Conservation (phyloP, 2,797 vertebrate genomes). For the Eupleurogrammus muticus region DNA sequence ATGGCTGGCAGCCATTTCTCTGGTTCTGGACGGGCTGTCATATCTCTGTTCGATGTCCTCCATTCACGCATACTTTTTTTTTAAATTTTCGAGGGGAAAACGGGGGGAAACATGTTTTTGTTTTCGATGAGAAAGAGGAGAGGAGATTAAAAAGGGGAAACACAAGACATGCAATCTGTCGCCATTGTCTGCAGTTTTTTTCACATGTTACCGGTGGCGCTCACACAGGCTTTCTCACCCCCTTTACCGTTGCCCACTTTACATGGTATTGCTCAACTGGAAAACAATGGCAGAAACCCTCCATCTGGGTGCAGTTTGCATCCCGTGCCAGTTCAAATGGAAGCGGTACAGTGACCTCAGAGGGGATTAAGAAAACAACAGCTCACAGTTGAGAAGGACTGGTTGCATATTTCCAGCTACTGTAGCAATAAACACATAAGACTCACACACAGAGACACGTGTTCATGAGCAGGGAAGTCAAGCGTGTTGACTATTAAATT, state of each 20-base stretch:
- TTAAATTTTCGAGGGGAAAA: slow-evolving; percentile 6
- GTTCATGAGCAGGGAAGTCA: slow-evolving; percentile 31
- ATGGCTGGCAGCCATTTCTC: slow-evolving; percentile 40
- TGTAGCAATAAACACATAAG: slow-evolving; percentile 67
- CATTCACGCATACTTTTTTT: slow-evolving; percentile 17
- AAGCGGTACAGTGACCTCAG: slow-evolving; percentile 66
- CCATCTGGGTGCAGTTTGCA: slow-evolving; percentile 77
- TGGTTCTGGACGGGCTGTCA: slow-evolving; percentile 42
- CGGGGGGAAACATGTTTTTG: slow-evolving; percentile 14
- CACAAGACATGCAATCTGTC: slow-evolving; percentile 2
- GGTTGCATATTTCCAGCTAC: slow-evolving; percentile 72
- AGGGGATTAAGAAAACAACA: slow-evolving; percentile 72
- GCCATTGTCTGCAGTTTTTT: slow-evolving; percentile 17
- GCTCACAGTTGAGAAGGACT: slow-evolving; percentile 56
- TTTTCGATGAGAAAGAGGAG: not conserved
- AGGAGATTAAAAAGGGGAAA: not conserved
- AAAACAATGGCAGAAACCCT: slow-evolving; percentile 70
- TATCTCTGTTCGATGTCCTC: slow-evolving; percentile 46
- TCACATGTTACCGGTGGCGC: slow-evolving; percentile 38
- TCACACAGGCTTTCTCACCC: slow-evolving; percentile 25
- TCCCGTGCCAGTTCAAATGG: slow-evolving; percentile 64
- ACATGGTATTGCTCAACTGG: slow-evolving; percentile 59
- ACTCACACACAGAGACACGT: slow-evolving; percentile 30
- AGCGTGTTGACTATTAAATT: slow-evolving; percentile 26
- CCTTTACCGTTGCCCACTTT: slow-evolving; percentile 40